These are phyloP conservation scores for Bombyx huttoni DNA, from an alignment of 2,888 invertebrate species.

Conservation along the genomic window DNA sequence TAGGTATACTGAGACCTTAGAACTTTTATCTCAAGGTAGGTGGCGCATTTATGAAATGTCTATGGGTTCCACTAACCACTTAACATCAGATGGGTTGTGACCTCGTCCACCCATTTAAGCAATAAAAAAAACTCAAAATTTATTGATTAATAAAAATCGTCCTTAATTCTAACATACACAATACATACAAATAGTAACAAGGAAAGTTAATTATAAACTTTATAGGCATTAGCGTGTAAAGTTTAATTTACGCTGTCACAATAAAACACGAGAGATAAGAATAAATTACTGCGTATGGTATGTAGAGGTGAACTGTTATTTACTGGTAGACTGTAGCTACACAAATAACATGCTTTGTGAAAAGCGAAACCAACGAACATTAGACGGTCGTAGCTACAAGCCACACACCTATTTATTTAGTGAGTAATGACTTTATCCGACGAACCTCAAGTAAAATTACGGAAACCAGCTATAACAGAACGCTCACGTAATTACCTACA, in stretches of 20 bases:
- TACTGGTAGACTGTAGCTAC: background rate
- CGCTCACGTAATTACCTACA: too few relatives aligned
- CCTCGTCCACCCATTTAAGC: too few relatives aligned
- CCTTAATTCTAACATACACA: background rate
- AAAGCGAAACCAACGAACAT: constrained; percentile 13
- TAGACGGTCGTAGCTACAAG: constrained; percentile 28
- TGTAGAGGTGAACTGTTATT: too few relatives aligned
- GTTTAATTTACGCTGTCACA: background rate
- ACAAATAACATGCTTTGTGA: background rate
- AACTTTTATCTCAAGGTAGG: too few relatives aligned
- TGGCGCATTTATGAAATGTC: too few relatives aligned
- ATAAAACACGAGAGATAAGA: background rate
- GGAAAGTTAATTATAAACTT: background rate
- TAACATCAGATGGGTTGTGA: too few relatives aligned
- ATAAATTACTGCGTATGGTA: background rate
- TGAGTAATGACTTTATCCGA: constrained; percentile 27
- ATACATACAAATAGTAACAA: background rate
- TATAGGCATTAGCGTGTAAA: background rate
- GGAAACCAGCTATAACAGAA: background rate
- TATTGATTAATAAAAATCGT: too few relatives aligned
- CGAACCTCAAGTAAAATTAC: constrained; percentile 8
- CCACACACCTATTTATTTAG: constrained; percentile 29
- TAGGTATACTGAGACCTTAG: too few relatives aligned
- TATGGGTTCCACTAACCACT: too few relatives aligned
- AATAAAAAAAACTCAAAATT: too few relatives aligned